Conservation (phyloP, 2,888 invertebrate species). For the Sphinx pinastri region DNA sequence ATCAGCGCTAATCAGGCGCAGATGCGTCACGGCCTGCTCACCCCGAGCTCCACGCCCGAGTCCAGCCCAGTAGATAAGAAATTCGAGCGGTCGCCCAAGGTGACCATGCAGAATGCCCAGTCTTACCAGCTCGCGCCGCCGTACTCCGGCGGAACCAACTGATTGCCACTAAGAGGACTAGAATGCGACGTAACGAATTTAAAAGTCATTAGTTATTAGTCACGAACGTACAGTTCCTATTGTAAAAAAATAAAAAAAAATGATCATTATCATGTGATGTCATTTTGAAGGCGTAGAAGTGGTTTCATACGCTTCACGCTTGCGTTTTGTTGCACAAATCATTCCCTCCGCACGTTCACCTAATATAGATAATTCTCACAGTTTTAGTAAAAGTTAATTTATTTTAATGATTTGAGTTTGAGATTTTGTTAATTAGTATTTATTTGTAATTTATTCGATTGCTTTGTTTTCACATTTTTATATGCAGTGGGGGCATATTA, state of each 20-base stretch:
- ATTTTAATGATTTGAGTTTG: constrained; percentile 47
- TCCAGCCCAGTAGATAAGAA: constrained; percentile 63
- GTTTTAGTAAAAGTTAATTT: constrained; percentile 34
- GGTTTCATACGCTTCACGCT: constrained; percentile 50
- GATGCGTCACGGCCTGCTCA: constrained; percentile 68
- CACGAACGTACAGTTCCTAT: constrained; percentile 68
- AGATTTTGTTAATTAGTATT: constrained; percentile 45
- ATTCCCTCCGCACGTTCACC: constrained; percentile 37
- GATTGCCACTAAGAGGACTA: constrained; percentile 28
- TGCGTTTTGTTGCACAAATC: constrained; percentile 43
- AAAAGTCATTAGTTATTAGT: constrained; percentile 63
- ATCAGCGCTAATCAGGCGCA: constrained; percentile 49
- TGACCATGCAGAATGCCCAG: constrained; percentile 60
- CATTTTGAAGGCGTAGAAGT: constrained; percentile 34
- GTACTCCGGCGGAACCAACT: constrained; percentile 51
- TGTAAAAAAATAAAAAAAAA: constrained; percentile 51
- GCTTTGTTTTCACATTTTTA: constrained; percentile 30
- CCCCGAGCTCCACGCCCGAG: constrained; percentile 79
- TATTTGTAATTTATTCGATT: constrained; percentile 40
- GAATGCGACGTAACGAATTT: constrained; percentile 57
- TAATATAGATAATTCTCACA: constrained; percentile 40
- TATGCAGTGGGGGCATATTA: neutral
- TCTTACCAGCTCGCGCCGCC: constrained; percentile 44
- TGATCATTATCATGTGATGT: constrained; percentile 31
- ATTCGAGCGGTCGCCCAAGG: constrained; percentile 62